Evolutionary conservation across 2,113 vertebrate genomes (phyloP), one percentile per base, ranked within the genome.

Genomic region (Cottus gobio): DNA sequence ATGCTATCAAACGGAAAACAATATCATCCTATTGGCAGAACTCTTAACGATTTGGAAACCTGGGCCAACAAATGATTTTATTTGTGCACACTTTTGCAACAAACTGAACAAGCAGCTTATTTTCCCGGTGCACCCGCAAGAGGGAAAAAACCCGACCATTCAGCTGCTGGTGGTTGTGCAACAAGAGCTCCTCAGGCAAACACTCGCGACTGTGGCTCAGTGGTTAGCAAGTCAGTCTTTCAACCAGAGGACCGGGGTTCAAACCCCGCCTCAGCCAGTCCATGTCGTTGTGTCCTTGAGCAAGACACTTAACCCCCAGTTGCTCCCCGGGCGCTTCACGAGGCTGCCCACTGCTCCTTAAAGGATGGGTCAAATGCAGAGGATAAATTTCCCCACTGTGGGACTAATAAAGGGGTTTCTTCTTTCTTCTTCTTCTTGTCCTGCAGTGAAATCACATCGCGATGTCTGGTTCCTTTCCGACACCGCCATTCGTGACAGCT

Each of bases 51-150:
- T 1, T 3, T 37, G 3, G 8, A 83, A 79, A 77, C 79, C 7
- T 26, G 15, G 24, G 56, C 26, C 75, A 87, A 75, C 66, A 64
- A 39, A 80, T 71, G 74, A 20, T 75, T 85, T 79, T 63, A 39
- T 50, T 42, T 34, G 4, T 34, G 13, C 77, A 76, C 37, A 37
- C 44, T 30, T 84, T 80, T 73, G 65, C 54, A 80, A 80, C 31
- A 77, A 57, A 65, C 46, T 65, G 56, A 77, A 85, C 86, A 90
- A 87, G 75, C 68, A 80, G 48, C 56, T 83, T 86, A 70, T 83
- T 79, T 83, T 73, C 57, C 44, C 4, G 4, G 13, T 9, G 24
- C 44, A 57, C 57, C 63, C 15, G n/a, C 28, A 61, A 79, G 48
- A 69, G 52, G 42, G 30, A 78, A 72, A 72, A 80, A 67, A 69